Evolutionary conservation across 64 coral and sea anemone genomes (phyloP).

Genomic region (Porites lutea): DNA sequence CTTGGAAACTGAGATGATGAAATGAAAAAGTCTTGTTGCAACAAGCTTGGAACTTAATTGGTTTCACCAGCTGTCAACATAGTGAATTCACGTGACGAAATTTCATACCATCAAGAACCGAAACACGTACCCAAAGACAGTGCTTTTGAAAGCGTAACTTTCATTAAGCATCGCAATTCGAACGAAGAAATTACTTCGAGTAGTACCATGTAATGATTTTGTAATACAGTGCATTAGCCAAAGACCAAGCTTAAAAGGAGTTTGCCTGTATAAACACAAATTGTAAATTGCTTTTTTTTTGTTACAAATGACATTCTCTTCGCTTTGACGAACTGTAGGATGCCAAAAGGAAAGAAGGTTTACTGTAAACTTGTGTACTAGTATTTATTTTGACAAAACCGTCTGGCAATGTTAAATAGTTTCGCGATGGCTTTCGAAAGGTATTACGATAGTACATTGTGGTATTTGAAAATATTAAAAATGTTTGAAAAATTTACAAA

Average conservation of each 20-base stretch:
- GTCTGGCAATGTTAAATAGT: neutral
- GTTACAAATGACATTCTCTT: neutral
- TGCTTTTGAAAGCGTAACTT: conserved; percentile 7
- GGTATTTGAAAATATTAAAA: too few species aligned
- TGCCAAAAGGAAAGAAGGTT: neutral
- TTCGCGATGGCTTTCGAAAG: too few species aligned
- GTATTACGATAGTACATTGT: too few species aligned
- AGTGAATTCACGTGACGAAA: conserved; percentile 7
- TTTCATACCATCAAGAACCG: neutral
- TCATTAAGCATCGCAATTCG: neutral
- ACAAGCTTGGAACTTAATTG: conserved; percentile 40
- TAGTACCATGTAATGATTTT: neutral
- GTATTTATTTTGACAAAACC: neutral
- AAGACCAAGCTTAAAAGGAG: neutral
- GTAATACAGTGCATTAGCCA: conserved; percentile 8
- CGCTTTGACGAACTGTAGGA: neutral
- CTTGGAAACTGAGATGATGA: conserved; percentile 7
- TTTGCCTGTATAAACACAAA: neutral
- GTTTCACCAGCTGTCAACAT: conserved; percentile 21
- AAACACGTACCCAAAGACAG: conserved; percentile 5
- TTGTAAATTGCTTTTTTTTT: neutral
- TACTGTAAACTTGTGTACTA: too few species aligned
- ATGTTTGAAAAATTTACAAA: too few species aligned
- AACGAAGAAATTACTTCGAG: neutral
- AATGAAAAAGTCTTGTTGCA: conserved; percentile 33